Conservation (phyloP, 2,797 vertebrate species). For the Melanogrammus aeglefinus region DNA sequence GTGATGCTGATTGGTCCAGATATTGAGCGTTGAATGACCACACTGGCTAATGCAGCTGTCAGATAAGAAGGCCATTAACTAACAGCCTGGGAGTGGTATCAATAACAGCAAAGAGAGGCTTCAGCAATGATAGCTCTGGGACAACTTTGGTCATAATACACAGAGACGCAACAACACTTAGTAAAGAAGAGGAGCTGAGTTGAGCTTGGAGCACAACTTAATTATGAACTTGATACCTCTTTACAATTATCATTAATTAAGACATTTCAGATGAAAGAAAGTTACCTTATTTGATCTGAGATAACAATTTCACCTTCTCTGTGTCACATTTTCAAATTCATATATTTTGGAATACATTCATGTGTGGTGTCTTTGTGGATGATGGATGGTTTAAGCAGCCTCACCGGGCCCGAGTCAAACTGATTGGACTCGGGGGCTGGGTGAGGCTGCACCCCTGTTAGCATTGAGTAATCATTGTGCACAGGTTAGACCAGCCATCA, state of each 20-base stretch:
- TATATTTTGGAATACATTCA: no score
- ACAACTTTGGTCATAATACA: not conserved
- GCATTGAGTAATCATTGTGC: no score
- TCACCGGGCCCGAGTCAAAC: no score
- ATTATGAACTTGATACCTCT: not conserved
- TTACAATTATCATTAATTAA: not conserved
- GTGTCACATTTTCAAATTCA: no score
- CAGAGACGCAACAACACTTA: not conserved
- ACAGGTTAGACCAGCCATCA: no score
- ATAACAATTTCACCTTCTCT: not conserved
- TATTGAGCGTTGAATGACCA: slow-evolving; percentile 1
- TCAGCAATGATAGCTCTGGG: not conserved
- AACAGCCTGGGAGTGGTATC: not conserved
- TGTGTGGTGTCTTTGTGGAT: no score
- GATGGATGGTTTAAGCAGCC: no score
- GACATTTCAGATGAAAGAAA: not conserved
- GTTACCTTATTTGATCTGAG: not conserved
- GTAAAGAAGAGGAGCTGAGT: not conserved
- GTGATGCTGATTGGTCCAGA: slow-evolving; percentile 11
- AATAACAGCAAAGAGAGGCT: not conserved
- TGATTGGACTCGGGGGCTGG: no score
- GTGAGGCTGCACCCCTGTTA: no score
- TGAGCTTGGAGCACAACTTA: not conserved
- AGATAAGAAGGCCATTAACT: slow-evolving; percentile 8
- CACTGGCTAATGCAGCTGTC: slow-evolving; percentile 8